Evolutionary conservation across 2,797 vertebrate species (phyloP), one percentile per base, ranked within the genome.

Genomic region (Zenarchopterus dispar): DNA sequence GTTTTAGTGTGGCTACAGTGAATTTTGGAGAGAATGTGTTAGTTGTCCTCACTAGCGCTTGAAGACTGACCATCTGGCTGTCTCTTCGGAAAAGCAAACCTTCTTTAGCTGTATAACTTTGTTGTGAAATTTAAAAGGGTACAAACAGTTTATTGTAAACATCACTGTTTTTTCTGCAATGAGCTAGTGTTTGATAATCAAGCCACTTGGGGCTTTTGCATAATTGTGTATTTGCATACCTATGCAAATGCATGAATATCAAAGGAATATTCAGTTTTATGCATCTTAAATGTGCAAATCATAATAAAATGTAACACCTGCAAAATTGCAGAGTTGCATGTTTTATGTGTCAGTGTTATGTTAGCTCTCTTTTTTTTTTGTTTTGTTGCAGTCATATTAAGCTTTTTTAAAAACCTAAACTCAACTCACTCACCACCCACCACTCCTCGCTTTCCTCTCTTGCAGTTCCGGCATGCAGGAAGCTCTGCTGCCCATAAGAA

Each of bases 371-470:
- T 49, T 69, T 26, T 18, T 57, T 21, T 60, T 49, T 69, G 24
- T 18, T 57, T 21, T 67, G 68, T 54, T 78, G 39, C 56, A 77
- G 70, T 69, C 43, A 83, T 52, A 74, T 75, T 62, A 67, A 46
- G 51, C 54, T 49, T 73, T n/a, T n/a, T n/a, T n/a, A n/a, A 60
- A 79, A 81, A 64, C 67, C 67, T 17, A 50, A 80, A 65, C 62
- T 66, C 44, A 55, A 65, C 68, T 78, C 71, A 71, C 79, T 83
- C 77, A 73, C 70, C 80, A 75, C 73, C 78, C 76, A 82, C 77
- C 55, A 33, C 76, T 75, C 66, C 44, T 77, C 66, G 19, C 50
- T 53, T 26, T 72, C 52, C 64, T 56, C 19, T 69, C 59, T 68
- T 81, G 68, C 75, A 78, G 56, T 78, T 62, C 52, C 33, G 11